These are phyloP conservation scores for Pelobates cultripes DNA, from an alignment of 2,797 vertebrate species.

Conservation along the genomic window DNA sequence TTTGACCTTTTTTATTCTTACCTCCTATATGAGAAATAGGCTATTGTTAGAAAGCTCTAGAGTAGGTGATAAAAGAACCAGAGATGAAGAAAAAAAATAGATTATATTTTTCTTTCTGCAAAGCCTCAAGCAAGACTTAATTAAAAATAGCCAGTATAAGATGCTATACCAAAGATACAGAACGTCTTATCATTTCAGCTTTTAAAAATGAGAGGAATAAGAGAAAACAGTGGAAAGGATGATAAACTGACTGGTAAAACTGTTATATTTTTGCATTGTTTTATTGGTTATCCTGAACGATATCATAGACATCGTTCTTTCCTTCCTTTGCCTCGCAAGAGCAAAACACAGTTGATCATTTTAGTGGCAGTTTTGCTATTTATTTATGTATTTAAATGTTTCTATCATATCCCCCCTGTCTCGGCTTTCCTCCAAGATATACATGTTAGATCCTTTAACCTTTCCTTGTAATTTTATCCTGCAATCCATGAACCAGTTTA, in stretches of 20 bases:
- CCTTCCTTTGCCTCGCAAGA: too few species aligned
- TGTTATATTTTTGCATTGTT: not conserved
- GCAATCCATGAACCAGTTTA: too few species aligned
- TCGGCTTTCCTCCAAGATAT: too few species aligned
- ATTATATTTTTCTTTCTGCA: slow-evolving; percentile 19
- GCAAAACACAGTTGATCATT: too few species aligned
- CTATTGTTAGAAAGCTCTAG: slow-evolving; percentile 40
- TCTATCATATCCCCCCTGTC: too few species aligned
- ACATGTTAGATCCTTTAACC: too few species aligned
- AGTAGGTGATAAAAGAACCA: slow-evolving; percentile 31
- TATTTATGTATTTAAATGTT: too few species aligned
- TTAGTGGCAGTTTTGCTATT: too few species aligned
- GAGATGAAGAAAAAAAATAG: slow-evolving; percentile 27
- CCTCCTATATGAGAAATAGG: slow-evolving; percentile 31
- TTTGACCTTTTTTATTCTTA: slow-evolving; percentile 46
- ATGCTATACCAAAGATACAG: not conserved
- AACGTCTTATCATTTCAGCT: not conserved
- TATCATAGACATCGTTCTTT: not conserved
- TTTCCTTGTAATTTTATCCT: too few species aligned
- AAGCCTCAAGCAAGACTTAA: slow-evolving; percentile 30
- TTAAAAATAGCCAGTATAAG: slow-evolving; percentile 33
- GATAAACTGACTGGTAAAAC: not conserved
- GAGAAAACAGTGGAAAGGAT: not conserved
- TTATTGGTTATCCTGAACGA: not conserved
- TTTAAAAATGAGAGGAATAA: not conserved